Evolutionary conservation across 2,113 vertebrate genomes (phyloP).

Genomic region (Nesoenas mayeri): DNA sequence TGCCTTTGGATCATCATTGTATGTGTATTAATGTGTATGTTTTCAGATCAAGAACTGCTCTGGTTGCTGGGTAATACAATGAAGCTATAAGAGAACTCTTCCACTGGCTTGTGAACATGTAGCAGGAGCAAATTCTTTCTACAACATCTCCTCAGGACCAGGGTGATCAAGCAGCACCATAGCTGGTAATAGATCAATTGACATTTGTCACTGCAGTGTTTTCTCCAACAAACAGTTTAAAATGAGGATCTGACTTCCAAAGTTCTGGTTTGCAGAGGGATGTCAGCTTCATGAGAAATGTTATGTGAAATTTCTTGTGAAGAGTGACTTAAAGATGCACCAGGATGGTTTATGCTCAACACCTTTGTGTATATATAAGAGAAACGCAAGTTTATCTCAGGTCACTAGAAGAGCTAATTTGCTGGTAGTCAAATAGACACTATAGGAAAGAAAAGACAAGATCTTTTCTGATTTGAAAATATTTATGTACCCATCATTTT

Average conservation of each 20-base stretch:
- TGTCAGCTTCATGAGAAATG: background rate
- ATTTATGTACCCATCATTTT: background rate
- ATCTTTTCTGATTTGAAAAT: background rate
- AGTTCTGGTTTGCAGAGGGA: background rate
- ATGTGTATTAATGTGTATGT: background rate
- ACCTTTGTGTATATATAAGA: fast-evolving
- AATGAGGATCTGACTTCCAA: background rate
- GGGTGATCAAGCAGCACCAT: background rate
- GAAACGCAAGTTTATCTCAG: background rate
- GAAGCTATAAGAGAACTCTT: background rate
- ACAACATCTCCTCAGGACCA: background rate
- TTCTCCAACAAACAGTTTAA: background rate
- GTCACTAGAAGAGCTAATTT: background rate
- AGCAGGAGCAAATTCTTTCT: background rate
- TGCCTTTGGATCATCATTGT: background rate
- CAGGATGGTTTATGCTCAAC: background rate
- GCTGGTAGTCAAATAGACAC: background rate
- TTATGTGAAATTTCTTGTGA: background rate
- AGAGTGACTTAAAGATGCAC: background rate
- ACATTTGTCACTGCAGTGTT: background rate
- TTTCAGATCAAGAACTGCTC: background rate
- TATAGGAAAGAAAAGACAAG: background rate
- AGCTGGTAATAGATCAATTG: background rate
- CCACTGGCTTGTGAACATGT: background rate
- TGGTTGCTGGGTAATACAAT: background rate